A percentile compares a stretch with the other conserved stretches of the same genome.
Evolutionary conservation across 2,888 invertebrate species (phyloP).

Genomic region (Meghimatium bilineatum): DNA sequence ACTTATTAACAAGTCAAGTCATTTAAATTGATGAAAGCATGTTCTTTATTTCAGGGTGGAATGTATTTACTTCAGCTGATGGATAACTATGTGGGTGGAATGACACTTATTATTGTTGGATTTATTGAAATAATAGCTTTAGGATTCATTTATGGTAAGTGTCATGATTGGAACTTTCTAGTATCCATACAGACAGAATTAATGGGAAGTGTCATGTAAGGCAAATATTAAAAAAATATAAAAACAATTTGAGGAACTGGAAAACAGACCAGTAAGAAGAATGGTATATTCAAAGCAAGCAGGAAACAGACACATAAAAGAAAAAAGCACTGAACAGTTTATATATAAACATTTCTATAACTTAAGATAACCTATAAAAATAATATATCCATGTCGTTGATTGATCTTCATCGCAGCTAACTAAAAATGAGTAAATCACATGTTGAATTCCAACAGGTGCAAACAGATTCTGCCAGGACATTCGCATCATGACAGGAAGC

Average conservation of each 20-base stretch:
- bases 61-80: slow-evolving; percentile 74
- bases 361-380: too few relatives aligned
- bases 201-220: too few relatives aligned
- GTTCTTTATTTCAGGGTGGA: slow-evolving; percentile 69
- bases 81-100: slow-evolving; percentile 76
- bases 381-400: neutral
- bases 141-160: slow-evolving; percentile 81
- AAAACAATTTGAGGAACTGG: too few relatives aligned
- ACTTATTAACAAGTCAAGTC: neutral
- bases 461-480: slow-evolving; percentile 64
- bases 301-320: too few relatives aligned
- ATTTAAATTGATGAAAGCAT: neutral
- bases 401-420: neutral
- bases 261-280: too few relatives aligned
- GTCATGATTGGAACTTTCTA: neutral
- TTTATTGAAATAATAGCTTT: slow-evolving; percentile 84
- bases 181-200: too few relatives aligned
- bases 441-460: slow-evolving; percentile 54
- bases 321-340: too few relatives aligned
- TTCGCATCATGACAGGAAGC: slow-evolving; percentile 66
- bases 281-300: too few relatives aligned
- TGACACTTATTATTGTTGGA: slow-evolving; percentile 82
- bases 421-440: too few relatives aligned
- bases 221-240: too few relatives aligned
- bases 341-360: too few relatives aligned